phyloP scores from a whole-genome alignment of 2,888 invertebrate genomes.

The Aproaerema taeniolella region DNA sequence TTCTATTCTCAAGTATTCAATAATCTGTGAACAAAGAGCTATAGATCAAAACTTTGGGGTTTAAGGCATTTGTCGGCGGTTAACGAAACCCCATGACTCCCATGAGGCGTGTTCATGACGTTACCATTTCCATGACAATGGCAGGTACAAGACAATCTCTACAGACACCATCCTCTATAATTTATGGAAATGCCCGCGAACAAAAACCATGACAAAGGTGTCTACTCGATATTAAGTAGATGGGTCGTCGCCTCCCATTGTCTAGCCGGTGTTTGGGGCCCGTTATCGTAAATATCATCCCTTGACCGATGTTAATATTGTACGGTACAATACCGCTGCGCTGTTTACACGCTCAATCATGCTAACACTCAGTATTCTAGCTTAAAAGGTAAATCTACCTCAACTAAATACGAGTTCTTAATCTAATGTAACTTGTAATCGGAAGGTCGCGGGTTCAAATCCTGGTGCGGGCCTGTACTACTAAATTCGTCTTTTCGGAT shows the following conservation, averaged over 20 bases:
- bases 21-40: constrained; percentile 15
- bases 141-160: constrained; percentile 55
- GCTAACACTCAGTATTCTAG: no score
- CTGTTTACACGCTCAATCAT: no score
- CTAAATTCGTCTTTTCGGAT: no score
- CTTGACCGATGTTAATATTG: constrained; percentile 31
- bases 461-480: no score
- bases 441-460: no score
- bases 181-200: constrained; percentile 74
- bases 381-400: no score
- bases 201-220: constrained; percentile 74
- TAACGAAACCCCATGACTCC: constrained; percentile 58
- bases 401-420: no score
- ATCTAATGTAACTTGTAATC: no score
- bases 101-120: constrained; percentile 56
- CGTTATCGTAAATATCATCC: constrained; percentile 64
- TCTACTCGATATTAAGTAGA: constrained; percentile 74
- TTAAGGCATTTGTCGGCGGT: constrained; percentile 32
- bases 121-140: constrained; percentile 68
- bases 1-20: constrained; percentile 15
- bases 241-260: constrained; percentile 62
- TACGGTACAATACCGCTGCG: no score
- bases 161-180: constrained; percentile 54
- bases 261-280: constrained; percentile 52
- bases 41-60: constrained; percentile 25